These are phyloP conservation scores for Triplophysa dalaica DNA, from an alignment of 2,113 vertebrate species.

Conservation along the genomic window DNA sequence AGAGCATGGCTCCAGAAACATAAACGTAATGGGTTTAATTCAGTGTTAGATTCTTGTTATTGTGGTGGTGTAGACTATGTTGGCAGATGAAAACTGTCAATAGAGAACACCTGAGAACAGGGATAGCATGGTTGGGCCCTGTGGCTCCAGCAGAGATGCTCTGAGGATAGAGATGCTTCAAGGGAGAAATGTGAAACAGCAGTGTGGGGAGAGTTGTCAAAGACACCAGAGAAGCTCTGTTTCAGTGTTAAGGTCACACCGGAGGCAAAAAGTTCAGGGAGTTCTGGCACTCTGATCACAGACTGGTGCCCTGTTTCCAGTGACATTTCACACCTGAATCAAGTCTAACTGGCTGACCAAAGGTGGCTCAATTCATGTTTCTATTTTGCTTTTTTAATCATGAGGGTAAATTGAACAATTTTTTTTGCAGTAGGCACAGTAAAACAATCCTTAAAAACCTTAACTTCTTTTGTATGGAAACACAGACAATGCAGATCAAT, in stretches of 20 bases:
- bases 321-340: conserved; percentile 19
- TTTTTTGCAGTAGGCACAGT: neutral
- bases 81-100: conserved; percentile 26
- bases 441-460: too few relatives aligned
- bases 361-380: conserved; percentile 25
- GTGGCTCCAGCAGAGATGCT: conserved; percentile 36
- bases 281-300: conserved; percentile 10
- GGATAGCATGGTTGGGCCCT: conserved; percentile 11
- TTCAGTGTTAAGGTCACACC: neutral
- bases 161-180: conserved; percentile 39
- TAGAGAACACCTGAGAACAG: conserved; percentile 28
- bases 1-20: neutral
- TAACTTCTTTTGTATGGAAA: too few relatives aligned
- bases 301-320: conserved; percentile 15
- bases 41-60: neutral
- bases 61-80: neutral
- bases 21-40: neutral
- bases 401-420: conserved; percentile 11
- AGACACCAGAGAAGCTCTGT: conserved; percentile 35
- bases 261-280: neutral
- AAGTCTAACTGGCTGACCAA: neutral
- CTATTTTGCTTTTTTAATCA: conserved; percentile 1
- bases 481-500: too few relatives aligned
- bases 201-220: conserved; percentile 32
- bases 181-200: conserved; percentile 46